Base-by-base conservation (phyloP, 2,113 vertebrate species). In the Irena cyanogastra region DNA sequence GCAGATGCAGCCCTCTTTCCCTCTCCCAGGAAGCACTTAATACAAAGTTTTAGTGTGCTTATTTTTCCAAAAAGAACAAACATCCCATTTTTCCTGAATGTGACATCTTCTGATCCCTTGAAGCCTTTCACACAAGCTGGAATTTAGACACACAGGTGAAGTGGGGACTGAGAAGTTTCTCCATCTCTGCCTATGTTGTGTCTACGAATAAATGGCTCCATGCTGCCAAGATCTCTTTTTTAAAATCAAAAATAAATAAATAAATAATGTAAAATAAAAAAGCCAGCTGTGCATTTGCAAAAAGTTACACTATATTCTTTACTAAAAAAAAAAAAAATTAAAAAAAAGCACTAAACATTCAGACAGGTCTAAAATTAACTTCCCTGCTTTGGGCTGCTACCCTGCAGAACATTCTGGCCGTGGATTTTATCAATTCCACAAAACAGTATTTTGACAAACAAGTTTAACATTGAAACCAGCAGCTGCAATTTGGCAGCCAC, bases 391-490 rank as follows among this genome's bases (percentile, higher is more conserved):
- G 66, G 61, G 64, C 57, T 80, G 64, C 85, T 78, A 94, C 85
- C 90, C 54, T 64, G 35, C 30, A 60, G 94, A 95, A 85, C 83
- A 83, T 68, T 93, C 81, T 68, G 57, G 71, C 72, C 30, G 30
- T 20, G 52, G 71, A 30, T 90, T 93, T 90, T 75, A 93, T 81
- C 24, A 24, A 95, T 96, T 96, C 74, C 78, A 82, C 89, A 59
- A 94, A 90, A 56, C 2, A 78, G 75, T 54, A 70, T 85, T 98
- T 98, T 98, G 96, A 98, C 95, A 97, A 98, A 98, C 98, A 96
- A 98, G 96, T 88, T 95, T 80, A 96, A 94, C 96, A 97, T 89
- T 97, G 96, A 97, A 98, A 96, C 90, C 86, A 97, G 81, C 97
- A 97, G 92, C 20, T 95, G 85, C 92, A 97, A 94, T 97, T 96